phyloP scores from a whole-genome alignment of 1,140 invertebrate species.

The Zaprionus nigranus region DNA sequence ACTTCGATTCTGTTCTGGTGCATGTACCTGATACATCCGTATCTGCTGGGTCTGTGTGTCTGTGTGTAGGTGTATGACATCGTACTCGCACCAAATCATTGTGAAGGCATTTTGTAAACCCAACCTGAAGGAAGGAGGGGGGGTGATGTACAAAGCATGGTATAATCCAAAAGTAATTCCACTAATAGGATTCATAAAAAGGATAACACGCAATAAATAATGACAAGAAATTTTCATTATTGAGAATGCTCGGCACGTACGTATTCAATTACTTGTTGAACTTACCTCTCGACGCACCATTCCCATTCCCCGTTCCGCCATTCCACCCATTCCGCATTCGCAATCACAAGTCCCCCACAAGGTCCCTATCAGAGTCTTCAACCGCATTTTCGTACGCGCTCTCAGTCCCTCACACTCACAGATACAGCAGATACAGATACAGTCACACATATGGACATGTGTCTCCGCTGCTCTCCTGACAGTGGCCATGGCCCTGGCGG shows the following conservation, averaged over 20 bases:
- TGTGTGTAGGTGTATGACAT: no score
- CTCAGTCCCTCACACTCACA: neutral
- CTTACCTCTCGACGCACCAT: constrained; percentile 46
- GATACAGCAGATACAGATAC: constrained; percentile 1
- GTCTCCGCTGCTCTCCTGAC: constrained; percentile 16
- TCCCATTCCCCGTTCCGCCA: constrained; percentile 1
- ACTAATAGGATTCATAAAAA: constrained; percentile 83
- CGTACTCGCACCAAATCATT: neutral
- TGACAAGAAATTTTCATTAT: constrained; percentile 61
- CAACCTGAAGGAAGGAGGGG: neutral
- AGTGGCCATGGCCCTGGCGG: constrained; percentile 42
- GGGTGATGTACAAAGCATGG: constrained; percentile 18
- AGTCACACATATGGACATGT: constrained; percentile 2
- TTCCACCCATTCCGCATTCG: constrained; percentile 1
- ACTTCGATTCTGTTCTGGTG: neutral
- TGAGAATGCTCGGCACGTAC: constrained; percentile 73
- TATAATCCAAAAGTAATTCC: constrained; percentile 69
- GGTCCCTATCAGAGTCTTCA: neutral
- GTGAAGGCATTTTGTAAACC: neutral
- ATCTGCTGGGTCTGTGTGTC: no score
- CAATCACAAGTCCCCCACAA: constrained; percentile 17
- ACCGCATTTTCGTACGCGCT: constrained; percentile 4
- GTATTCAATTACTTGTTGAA: constrained; percentile 83
- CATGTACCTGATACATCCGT: neutral
- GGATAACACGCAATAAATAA: constrained; percentile 81